Evolutionary conservation across 1,140 invertebrate genomes (phyloP).

Genomic region (Drosophila bocki): DNA sequence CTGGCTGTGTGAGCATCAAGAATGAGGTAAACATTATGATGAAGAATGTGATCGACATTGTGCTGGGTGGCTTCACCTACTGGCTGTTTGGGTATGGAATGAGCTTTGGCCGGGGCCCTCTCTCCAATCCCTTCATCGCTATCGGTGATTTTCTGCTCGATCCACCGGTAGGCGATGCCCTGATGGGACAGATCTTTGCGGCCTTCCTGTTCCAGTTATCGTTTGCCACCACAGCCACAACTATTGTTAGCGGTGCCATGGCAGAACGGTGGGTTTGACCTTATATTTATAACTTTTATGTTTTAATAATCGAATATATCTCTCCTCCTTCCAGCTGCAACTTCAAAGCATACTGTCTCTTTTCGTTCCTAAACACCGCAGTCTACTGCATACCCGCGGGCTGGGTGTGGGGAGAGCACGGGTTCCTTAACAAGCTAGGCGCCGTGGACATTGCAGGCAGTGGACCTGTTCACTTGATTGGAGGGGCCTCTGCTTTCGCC

Average conservation of each 20-base stretch:
- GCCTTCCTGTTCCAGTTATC: conserved; percentile 95
- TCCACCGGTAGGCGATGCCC: conserved; percentile 88
- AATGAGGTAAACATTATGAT: conserved; percentile 99
- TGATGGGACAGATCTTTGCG: conserved; percentile 92
- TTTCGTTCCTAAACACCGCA: conserved; percentile 95
- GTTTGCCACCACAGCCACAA: conserved; percentile 96
- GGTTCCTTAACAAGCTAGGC: conserved; percentile 92
- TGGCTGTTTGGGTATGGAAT: conserved; percentile 97
- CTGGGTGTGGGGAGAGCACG: conserved; percentile 94
- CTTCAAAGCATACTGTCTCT: conserved; percentile 95
- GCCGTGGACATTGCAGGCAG: conserved; percentile 96
- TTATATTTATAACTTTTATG: not conserved
- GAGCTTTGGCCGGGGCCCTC: conserved; percentile 91
- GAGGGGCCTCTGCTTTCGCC: conserved; percentile 90
- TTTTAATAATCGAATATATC: not conserved
- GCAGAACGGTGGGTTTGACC: conserved; percentile 89
- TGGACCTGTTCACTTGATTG: conserved; percentile 96
- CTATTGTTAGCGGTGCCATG: conserved; percentile 96
- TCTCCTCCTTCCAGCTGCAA: conserved; percentile 86
- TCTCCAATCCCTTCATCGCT: conserved; percentile 91
- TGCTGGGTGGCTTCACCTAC: conserved; percentile 94
- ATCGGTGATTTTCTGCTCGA: conserved; percentile 90
- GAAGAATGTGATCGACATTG: conserved; percentile 97
- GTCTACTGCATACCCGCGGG: conserved; percentile 94
- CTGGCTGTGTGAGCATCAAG: conserved; percentile 96